phyloP scores from a whole-genome alignment of 1,140 invertebrate species.

The Aphis gossypii region DNA sequence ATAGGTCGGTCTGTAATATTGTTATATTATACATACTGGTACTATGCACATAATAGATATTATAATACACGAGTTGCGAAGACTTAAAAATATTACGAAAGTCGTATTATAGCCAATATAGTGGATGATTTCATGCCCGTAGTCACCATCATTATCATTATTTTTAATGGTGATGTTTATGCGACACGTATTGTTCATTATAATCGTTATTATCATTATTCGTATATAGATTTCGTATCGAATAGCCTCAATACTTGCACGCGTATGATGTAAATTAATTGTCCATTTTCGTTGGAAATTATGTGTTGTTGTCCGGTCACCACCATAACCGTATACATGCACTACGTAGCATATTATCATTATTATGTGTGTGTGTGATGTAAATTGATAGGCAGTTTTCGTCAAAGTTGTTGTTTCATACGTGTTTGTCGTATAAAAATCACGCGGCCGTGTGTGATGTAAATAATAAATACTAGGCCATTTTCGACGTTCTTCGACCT shows the following conservation, averaged over 20 bases:
- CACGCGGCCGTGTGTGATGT: neutral
- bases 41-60: neutral
- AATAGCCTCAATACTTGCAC: neutral
- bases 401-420: slow-evolving; percentile 25
- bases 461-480: slow-evolving; percentile 27
- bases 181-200: neutral
- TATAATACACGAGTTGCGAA: neutral
- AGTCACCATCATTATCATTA: neutral
- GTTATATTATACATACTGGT: neutral
- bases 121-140: neutral
- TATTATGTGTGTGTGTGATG: neutral
- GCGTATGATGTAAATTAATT: slow-evolving; percentile 13
- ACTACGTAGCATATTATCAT: neutral
- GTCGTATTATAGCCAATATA: neutral
- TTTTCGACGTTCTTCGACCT: slow-evolving; percentile 16
- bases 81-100: neutral
- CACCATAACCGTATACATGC: neutral
- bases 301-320: neutral
- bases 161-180: neutral
- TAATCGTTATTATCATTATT: neutral
- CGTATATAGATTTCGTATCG: neutral
- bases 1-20: neutral
- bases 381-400: slow-evolving; percentile 10
- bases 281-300: neutral
- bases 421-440: neutral